Evolutionary conservation across 1,140 invertebrate genomes (phyloP).

Genomic region (Eupeodes corollae): DNA sequence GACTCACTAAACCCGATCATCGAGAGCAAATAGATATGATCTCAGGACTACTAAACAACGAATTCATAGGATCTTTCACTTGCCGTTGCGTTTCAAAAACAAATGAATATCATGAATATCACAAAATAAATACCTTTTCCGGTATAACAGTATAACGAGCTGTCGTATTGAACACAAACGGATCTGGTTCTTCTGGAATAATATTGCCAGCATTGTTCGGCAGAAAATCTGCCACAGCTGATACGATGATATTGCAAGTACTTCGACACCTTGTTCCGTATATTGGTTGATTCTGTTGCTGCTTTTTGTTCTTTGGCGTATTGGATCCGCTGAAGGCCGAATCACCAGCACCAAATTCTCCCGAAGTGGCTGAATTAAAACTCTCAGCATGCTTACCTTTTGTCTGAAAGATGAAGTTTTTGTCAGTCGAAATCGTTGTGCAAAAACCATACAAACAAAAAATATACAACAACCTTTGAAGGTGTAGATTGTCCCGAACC

Average conservation of each 20-base stretch:
- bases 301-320: slow-evolving; percentile 11
- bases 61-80: neutral
- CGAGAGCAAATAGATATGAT: too few species aligned
- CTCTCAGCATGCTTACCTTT: slow-evolving; percentile 9
- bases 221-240: slow-evolving; percentile 36
- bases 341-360: slow-evolving; percentile 17
- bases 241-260: slow-evolving; percentile 56
- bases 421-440: too few species aligned
- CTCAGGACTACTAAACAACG: neutral
- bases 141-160: slow-evolving; percentile 19
- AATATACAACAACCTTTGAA: slow-evolving; percentile 9
- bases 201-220: slow-evolving; percentile 9
- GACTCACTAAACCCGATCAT: neutral
- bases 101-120: too few species aligned
- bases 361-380: slow-evolving; percentile 32
- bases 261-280: slow-evolving; percentile 45
- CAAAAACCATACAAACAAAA: too few species aligned
- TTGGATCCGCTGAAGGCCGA: slow-evolving; percentile 33
- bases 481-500: slow-evolving; percentile 6
- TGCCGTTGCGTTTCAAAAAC: neutral
- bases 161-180: slow-evolving; percentile 29
- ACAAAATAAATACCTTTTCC: slow-evolving; percentile 17
- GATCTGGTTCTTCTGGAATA: slow-evolving; percentile 5
- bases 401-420: neutral
- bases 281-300: slow-evolving; percentile 2